phyloP scores from a whole-genome alignment of 1,140 invertebrate species.

The Drosophila novamexicana region DNA sequence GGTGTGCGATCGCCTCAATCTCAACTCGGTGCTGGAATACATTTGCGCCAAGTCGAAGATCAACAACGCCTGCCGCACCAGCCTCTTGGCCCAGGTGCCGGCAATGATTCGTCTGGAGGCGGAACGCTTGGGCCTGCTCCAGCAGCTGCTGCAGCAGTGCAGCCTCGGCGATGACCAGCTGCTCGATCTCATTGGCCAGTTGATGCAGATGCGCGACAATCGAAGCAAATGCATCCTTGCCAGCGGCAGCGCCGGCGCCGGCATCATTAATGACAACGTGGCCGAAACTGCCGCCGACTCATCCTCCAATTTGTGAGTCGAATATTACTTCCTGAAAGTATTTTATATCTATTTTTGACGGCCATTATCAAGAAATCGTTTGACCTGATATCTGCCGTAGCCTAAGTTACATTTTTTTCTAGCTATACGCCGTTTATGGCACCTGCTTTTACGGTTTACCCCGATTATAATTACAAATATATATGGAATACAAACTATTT shows the following conservation, averaged over 20 bases:
- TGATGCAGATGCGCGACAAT: constrained; percentile 52
- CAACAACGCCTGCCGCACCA: constrained; percentile 66
- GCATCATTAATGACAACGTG: constrained; percentile 49
- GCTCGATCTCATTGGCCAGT: constrained; percentile 68
- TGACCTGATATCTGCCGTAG: neutral
- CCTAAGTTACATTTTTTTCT: constrained; percentile 2
- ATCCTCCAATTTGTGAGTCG: constrained; percentile 70
- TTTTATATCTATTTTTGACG: neutral
- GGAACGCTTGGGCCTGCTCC: constrained; percentile 62
- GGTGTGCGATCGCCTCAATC: constrained; percentile 80
- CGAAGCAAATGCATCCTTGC: constrained; percentile 24
- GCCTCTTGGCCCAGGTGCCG: constrained; percentile 64
- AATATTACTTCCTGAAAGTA: constrained; percentile 13
- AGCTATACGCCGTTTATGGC: neutral
- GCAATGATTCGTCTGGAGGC: constrained; percentile 64
- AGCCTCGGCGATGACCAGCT: constrained; percentile 61
- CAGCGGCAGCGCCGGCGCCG: neutral
- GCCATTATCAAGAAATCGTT: constrained; percentile 9
- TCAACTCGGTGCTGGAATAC: constrained; percentile 79
- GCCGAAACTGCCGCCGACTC: constrained; percentile 79
- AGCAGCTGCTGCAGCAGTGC: constrained; percentile 58
- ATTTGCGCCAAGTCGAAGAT: constrained; percentile 83
- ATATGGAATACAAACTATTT: constrained; percentile 3
- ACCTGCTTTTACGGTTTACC: neutral
- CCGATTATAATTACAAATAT: neutral